phyloP scores from a whole-genome alignment of 2,888 invertebrate species.

The Cheilosia variabilis region DNA sequence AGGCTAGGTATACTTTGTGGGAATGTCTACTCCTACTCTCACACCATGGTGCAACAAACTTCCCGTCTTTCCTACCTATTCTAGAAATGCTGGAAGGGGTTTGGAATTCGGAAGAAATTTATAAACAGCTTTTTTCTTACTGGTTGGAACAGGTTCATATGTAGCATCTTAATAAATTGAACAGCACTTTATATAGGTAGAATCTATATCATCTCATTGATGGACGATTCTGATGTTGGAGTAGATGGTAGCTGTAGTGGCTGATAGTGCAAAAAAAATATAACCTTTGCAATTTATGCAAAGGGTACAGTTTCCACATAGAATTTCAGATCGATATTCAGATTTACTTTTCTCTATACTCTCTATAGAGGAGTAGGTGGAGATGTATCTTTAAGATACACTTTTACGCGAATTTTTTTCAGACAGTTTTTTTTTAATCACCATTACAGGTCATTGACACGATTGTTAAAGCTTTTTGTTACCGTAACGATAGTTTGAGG shows the following conservation, averaged over 20 bases:
- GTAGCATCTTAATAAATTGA: background rate
- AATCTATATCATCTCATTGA: background rate
- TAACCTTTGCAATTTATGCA: background rate
- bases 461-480: background rate
- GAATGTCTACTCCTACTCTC: background rate
- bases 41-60: background rate
- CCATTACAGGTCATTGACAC: background rate
- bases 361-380: background rate
- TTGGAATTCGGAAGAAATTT: background rate
- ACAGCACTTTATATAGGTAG: background rate
- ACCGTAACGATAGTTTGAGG: too few species aligned
- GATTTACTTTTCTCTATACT: conserved; percentile 9
- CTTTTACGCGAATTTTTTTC: conserved; percentile 1
- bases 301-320: conserved; percentile 49
- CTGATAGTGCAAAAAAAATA: background rate
- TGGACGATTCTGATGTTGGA: conserved; percentile 2
- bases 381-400: background rate
- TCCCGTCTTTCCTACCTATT: too few species aligned
- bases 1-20: too few species aligned
- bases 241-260: background rate
- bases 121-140: background rate
- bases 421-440: background rate
- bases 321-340: conserved; percentile 56
- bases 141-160: background rate
- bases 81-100: background rate